phyloP scores from a whole-genome alignment of 2,888 invertebrate genomes.

The Cephus pulcher region DNA sequence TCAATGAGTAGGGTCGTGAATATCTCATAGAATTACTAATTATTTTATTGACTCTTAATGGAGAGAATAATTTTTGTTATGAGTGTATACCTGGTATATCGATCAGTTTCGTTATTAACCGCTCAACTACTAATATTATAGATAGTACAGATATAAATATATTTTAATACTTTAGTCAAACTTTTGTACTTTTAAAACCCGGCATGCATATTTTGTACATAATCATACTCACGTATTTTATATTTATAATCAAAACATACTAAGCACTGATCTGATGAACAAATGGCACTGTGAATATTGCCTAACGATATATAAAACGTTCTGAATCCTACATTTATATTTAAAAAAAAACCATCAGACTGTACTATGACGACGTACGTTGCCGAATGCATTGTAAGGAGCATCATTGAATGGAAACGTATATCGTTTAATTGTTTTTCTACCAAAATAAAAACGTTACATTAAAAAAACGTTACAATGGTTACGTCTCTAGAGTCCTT shows the following conservation, averaged over 20 bases:
- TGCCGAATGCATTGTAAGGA: neutral
- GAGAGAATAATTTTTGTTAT: neutral
- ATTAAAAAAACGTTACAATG: neutral
- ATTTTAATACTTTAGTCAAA: neutral
- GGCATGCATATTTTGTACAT: slow-evolving; percentile 1
- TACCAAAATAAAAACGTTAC: neutral
- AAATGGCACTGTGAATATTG: neutral
- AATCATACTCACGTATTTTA: neutral
- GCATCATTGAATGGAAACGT: neutral
- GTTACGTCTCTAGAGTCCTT: slow-evolving; percentile 30
- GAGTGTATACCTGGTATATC: neutral
- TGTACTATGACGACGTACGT: neutral
- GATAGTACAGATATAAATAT: neutral
- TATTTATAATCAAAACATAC: slow-evolving; percentile 7
- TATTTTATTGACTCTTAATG: neutral
- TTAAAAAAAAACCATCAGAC: neutral
- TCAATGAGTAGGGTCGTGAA: neutral
- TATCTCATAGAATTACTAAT: neutral
- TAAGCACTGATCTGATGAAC: slow-evolving; percentile 1
- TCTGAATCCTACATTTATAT: neutral
- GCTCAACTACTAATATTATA: neutral
- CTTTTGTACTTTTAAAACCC: neutral
- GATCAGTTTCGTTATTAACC: neutral
- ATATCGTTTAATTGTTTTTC: neutral
- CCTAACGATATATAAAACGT: neutral